phyloP scores from a whole-genome alignment of 2,113 vertebrate species.

The Channa maculata region DNA sequence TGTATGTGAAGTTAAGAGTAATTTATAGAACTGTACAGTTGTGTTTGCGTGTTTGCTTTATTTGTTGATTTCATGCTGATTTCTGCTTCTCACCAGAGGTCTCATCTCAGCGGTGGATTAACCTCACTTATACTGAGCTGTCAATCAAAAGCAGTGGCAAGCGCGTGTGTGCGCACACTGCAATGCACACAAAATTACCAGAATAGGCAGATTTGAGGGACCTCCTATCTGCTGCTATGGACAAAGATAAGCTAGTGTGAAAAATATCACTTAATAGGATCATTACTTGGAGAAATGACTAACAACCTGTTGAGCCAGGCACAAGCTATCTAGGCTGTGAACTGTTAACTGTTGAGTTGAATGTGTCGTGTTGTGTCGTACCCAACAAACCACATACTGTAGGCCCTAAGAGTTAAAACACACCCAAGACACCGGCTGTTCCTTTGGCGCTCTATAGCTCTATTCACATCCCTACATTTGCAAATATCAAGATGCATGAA shows the following conservation, averaged over 20 bases:
- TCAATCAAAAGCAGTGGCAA: conserved; percentile 45
- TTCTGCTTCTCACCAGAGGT: conserved; percentile 45
- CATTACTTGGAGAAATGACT: too few relatives aligned
- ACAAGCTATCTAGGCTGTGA: too few relatives aligned
- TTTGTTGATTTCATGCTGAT: conserved; percentile 32
- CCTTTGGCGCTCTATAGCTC: background rate
- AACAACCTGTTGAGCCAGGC: too few relatives aligned
- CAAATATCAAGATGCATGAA: background rate
- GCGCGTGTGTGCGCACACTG: background rate
- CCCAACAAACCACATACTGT: too few relatives aligned
- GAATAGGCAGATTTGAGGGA: too few relatives aligned
- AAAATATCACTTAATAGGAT: too few relatives aligned
- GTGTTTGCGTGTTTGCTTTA: background rate
- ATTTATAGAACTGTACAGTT: background rate
- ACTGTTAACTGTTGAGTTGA: too few relatives aligned
- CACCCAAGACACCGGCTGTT: background rate
- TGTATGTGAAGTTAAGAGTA: background rate
- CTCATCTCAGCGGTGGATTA: conserved; percentile 49
- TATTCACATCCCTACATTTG: background rate
- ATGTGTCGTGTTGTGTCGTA: too few relatives aligned
- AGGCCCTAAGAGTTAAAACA: background rate
- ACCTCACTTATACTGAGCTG: conserved; percentile 46
- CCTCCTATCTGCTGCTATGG: too few relatives aligned
- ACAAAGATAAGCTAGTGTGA: too few relatives aligned
- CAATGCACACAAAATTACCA: background rate